Evolutionary conservation across 2,888 invertebrate genomes (phyloP), one percentile per base, ranked within the genome.

Genomic region (Stictocephala bisonia): DNA sequence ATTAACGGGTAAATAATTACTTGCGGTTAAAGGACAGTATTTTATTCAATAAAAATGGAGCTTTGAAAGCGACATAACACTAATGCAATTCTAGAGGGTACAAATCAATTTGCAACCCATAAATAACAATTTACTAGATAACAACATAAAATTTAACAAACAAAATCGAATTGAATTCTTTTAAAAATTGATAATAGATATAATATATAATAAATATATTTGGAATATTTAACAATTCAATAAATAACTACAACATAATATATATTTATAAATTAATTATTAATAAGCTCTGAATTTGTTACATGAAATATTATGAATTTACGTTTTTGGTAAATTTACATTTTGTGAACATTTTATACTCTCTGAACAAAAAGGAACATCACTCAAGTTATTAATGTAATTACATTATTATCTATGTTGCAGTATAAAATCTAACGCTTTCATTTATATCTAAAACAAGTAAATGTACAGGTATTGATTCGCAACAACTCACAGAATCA

Each of bases 51-150:
- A 69, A 69, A 69, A 69, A 53, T 69, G 69, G 69, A 69, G 69
- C 69, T 69, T 69, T 69, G 22, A 40, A 69, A 69, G 69, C 69
- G 69, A 69, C 69, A 51, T 69, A 69, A 69, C 69, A 69, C 69
- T 69, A 69, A 69, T 69, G 69, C 69, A 56, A 69, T 53, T 53
- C 69, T 69, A 69, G 35, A 56, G 69, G 69, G 53, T 69, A 69
- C 69, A 69, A 69, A 51, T 53, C 69, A 69, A 69, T 53, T 69
- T 69, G 69, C 69, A 69, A 69, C 69, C 51, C 69, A 69, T 35
- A 56, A 53, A 15, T 69, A 69, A 69, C 56, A 69, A 51, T 31
- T 11, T 35, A 35, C 3, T 60, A 22, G 29, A 22, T 29, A 60
- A 60, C 60, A 40, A 60, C 31, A 29, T 60, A 22, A 60, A 31